These are phyloP conservation scores for Microtus ochrogaster DNA, from an alignment of 2,113 vertebrate genomes.

Conservation along the genomic window DNA sequence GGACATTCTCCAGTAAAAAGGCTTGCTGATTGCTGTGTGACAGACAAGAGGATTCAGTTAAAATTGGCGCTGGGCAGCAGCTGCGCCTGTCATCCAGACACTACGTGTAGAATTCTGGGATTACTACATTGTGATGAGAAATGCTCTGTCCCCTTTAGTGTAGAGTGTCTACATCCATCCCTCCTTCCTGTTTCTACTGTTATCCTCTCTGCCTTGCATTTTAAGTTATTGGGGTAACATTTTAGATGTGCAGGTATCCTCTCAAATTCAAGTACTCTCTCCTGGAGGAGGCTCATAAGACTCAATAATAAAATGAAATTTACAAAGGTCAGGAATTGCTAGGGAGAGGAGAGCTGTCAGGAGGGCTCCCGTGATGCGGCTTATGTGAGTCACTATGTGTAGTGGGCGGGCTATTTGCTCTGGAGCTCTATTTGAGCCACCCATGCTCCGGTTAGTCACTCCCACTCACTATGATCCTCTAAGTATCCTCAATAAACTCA, in stretches of 20 bases:
- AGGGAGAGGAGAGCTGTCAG: not conserved
- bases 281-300: not conserved
- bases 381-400: no score
- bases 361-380: not conserved
- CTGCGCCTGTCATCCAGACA: slow-evolving; percentile 7
- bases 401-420: not conserved
- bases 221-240: not conserved
- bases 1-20: slow-evolving; percentile 95
- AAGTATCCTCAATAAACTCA: not conserved
- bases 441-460: not conserved
- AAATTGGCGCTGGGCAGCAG: not conserved
- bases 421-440: not conserved
- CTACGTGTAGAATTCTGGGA: not conserved
- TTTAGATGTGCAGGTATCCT: not conserved
- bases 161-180: not conserved
- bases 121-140: not conserved
- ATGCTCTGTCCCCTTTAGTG: not conserved
- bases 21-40: slow-evolving; percentile 92
- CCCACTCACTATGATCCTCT: not conserved
- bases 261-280: not conserved
- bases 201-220: not conserved
- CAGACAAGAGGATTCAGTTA: slow-evolving; percentile 63
- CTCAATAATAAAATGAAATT: not conserved
- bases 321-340: not conserved
- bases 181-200: not conserved